These are phyloP conservation scores for Hirtodrosophila confusa DNA, from an alignment of 2,888 invertebrate species.

Conservation along the genomic window DNA sequence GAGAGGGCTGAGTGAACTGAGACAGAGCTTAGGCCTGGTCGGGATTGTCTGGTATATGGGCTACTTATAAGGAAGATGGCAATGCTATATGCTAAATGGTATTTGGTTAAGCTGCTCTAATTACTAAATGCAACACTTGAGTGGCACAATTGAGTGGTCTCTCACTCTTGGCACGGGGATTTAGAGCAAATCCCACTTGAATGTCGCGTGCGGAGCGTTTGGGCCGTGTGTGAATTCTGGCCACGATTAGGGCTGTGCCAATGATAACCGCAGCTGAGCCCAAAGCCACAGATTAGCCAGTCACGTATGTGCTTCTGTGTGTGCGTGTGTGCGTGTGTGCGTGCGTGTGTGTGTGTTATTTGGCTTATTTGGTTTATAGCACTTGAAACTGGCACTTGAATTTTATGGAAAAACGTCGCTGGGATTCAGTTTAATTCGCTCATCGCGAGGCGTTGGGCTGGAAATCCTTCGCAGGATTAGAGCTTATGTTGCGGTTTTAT, in stretches of 20 bases:
- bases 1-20: constrained; percentile 3
- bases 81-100: not conserved
- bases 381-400: constrained; percentile 39
- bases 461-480: constrained; percentile 50
- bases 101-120: constrained; percentile 52
- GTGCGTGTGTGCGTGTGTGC: constrained; percentile 3
- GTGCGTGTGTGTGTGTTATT: constrained; percentile 9
- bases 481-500: constrained; percentile 56
- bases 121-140: constrained; percentile 59
- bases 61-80: not conserved
- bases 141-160: constrained; percentile 23
- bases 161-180: constrained; percentile 16
- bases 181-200: constrained; percentile 48
- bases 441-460: constrained; percentile 54
- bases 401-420: constrained; percentile 55
- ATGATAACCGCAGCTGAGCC: constrained; percentile 56
- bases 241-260: constrained; percentile 58
- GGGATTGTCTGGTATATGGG: constrained; percentile 9
- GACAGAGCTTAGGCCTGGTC: constrained; percentile 17
- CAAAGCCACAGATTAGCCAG: constrained; percentile 63
- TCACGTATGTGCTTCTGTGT: constrained; percentile 20
- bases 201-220: constrained; percentile 63
- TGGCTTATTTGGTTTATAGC: constrained; percentile 31
- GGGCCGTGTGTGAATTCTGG: constrained; percentile 57
- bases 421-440: constrained; percentile 50